Evolutionary conservation across 1,140 invertebrate genomes (phyloP), one percentile per base, ranked within the genome.

Genomic region (Oscheius sp.): DNA sequence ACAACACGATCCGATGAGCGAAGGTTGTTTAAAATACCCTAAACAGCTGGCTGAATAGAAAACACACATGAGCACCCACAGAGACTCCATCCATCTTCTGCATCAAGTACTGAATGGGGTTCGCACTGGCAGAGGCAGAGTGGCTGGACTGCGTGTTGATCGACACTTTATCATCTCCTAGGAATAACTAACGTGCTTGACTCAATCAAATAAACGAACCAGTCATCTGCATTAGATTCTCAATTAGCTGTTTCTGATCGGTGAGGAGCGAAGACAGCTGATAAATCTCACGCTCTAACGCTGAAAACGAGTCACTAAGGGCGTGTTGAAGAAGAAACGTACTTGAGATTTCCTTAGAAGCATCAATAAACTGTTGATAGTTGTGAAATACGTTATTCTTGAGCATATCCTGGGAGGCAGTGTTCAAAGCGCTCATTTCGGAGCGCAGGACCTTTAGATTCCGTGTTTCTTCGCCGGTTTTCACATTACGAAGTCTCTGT

Each of bases 261-360:
- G 92, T 92, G n/a, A 99, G 85, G 74, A 96, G 88, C 83, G 96
- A 93, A 18, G 93, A 96, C 18, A 99, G 86, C 83, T 98, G 94
- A 86, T 97, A 97, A 93, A 99, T 98, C 88, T 99, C 96, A 77
- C 93, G 92, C 87, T 98, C 95, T 71, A 99, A 87, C 88, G 96
- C 91, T 91, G 79, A 20, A 81, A 74, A 73, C 10, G 23, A 1
- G 31, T 49, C 15, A 38, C n/a, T 15, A 7, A 18, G 49, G 23
- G n/a, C 13, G 7, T 62, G 35, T 29, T 49, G 28, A 13, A n/a
- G n/a, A 45, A 68, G 28, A 70, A 62, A 74, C 74, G 58, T 26
- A 84, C 83, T 74, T 20, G 83, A 77, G 46, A 83, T 80, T 35
- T 83, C 81, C 29, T 83, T 84, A 0, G 83, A 77, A 10, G 81